Evolutionary conservation across 2,113 vertebrate species (phyloP), one percentile per base, ranked within the genome.

Genomic region (Heterotis niloticus): DNA sequence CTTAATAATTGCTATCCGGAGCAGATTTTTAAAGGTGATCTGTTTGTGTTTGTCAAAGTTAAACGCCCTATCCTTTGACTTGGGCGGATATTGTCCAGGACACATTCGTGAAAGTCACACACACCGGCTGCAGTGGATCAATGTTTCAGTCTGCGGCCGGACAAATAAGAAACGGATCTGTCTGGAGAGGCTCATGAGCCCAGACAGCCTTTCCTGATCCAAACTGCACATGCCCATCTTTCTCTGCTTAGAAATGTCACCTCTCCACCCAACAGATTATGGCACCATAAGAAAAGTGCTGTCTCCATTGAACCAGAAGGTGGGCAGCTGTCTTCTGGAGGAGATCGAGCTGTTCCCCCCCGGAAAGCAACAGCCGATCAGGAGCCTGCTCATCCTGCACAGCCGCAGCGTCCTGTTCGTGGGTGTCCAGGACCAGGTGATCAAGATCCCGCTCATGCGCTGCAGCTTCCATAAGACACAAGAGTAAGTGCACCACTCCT

Each of bases 221-320:
- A 68, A 75, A 0, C 52, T 28, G 1, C 0, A 10, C 44, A 24
- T 57, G 26, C 23, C 76, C 65, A 29, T 9, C 34, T 79, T 76
- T 13, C 77, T 5, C 52, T 24, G 1, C 64, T 69, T 14, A 44
- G 74, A 60, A 60, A 79, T 81, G 57, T 75, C 26, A 20, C 64
- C 9, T 11, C 57, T 83, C 1, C 56, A 44, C 34, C 29, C 86
- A 62, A n/a, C 90, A 98, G 97, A 97, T 89, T 95, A 97, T 0
- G 97, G 97, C 13, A 97, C 97, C 69, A 96, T 99, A 86, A 94
- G 96, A 84, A 99, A 98, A 86, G 94, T 99, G 56, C 94, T 97
- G 23, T 97, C 96, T 0, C 96, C 97, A 0, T 77, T 97, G 87
- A 95, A 94, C 83, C 93, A 91, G 85, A 93, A 91, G 78, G 91